Base-by-base conservation (phyloP, 2,797 vertebrate genomes). In the Dallia pectoralis region DNA sequence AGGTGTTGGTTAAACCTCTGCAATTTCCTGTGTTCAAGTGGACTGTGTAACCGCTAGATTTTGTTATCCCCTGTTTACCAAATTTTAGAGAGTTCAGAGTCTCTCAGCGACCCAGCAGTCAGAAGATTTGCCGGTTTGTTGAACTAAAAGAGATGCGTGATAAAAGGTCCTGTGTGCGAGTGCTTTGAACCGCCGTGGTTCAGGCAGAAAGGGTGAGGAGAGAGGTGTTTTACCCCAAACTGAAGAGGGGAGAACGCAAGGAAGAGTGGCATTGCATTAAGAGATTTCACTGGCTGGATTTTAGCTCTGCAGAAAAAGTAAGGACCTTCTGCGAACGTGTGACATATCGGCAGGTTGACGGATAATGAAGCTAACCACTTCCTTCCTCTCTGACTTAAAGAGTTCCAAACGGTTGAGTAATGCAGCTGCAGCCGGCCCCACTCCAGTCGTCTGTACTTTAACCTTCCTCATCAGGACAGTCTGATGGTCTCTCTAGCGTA, bases 351-450 rank as follows among this genome's bases (percentile, higher is more conserved):
- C 56, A 63, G 72, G 29, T 14, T 51, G 32, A 49, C 51, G 72
- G 63, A 19, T 65, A 33, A 76, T 63, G 29, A 63, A 63, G 5
- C 77, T 77, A 84, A 91, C 91, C 91, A 90, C 92, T 90, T 92
- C 91, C 92, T 92, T 79, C 56, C 69, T 72, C 76, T 8, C 59
- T 11, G 30, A 33, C 36, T 44, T 36, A 22, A 0, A 27, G 1
- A 63, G 75, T 36, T 40, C 30, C 7, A 48, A 51, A 69, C 47
- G 48, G 69, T 77, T 72, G 56, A 0, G 16, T 72, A 68, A 70
- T 64, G 63, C 76, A 79, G 79, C 79, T 79, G 74, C 51, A 25
- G 70, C 22, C 1, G 40, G 40, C 8, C 9, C 14, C 5, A 40
- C 36, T 40, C 36, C 36, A 49, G 2, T 49, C 16, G 44, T n/a